These are phyloP conservation scores for Eupristina koningsbergeri DNA, from an alignment of 1,140 invertebrate genomes.

Conservation along the genomic window DNA sequence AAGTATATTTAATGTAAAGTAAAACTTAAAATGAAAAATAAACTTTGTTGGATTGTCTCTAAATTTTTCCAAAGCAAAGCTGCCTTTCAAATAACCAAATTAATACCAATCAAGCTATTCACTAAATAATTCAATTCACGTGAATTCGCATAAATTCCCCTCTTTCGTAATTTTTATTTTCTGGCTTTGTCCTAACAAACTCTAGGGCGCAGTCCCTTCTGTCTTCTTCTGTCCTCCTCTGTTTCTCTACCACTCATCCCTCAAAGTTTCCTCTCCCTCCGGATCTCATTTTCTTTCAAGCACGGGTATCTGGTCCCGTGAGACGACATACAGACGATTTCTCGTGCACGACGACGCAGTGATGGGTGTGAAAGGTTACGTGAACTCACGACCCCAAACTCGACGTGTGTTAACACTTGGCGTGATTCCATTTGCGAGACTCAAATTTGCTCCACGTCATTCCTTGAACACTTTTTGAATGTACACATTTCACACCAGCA, in stretches of 20 bases:
- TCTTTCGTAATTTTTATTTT: no score
- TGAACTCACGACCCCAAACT: constrained; percentile 52
- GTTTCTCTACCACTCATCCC: not conserved
- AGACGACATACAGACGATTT: constrained; percentile 58
- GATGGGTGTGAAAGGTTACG: constrained; percentile 41
- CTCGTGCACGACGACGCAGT: constrained; percentile 58
- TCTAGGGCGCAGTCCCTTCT: not conserved
- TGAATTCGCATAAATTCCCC: not conserved
- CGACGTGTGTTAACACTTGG: constrained; percentile 60
- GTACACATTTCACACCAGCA: no score
- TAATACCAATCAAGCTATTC: not conserved
- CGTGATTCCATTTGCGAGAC: constrained; percentile 65
- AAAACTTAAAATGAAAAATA: no score
- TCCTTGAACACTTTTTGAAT: not conserved
- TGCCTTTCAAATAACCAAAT: not conserved
- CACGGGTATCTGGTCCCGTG: constrained; percentile 55
- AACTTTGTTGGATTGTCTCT: no score
- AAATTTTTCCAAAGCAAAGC: no score
- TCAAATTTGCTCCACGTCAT: constrained; percentile 60
- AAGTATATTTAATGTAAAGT: no score
- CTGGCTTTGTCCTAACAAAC: no score
- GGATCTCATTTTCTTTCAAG: no score
- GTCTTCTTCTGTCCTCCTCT: not conserved
- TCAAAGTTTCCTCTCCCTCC: not conserved
- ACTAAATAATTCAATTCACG: not conserved